A percentile compares a stretch with the other conserved stretches of the same genome.
These are phyloP conservation scores for Dendrolimus punctatus DNA, from an alignment of 1,140 invertebrate species.

Conservation along the genomic window DNA sequence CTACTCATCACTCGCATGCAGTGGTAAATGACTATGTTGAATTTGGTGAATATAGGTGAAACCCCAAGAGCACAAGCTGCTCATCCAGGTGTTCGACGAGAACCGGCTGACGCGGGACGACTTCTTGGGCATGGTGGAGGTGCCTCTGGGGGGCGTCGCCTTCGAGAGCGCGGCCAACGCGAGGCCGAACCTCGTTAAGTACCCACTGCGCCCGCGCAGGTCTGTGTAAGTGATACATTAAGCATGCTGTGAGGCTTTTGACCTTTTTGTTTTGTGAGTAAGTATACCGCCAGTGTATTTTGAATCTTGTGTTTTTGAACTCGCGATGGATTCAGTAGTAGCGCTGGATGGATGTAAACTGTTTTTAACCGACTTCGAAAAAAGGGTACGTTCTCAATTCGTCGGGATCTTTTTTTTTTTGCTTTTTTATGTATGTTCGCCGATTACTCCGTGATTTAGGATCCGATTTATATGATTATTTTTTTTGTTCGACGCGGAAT, in stretches of 20 bases:
- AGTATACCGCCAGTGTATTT: not conserved
- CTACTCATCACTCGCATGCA: too few relatives aligned
- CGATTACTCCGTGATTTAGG: too few relatives aligned
- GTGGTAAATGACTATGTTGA: not conserved
- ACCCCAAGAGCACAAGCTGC: constrained; percentile 91
- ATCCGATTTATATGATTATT: too few relatives aligned
- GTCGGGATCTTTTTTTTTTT: too few relatives aligned
- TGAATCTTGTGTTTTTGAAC: not conserved
- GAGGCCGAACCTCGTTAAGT: constrained; percentile 83
- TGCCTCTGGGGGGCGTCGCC: constrained; percentile 84
- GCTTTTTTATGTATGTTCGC: too few relatives aligned
- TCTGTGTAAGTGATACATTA: constrained; percentile 73
- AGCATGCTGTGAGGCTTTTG: constrained; percentile 26
- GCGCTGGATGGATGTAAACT: not conserved
- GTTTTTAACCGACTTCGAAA: too few relatives aligned
- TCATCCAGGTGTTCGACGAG: constrained; percentile 98
- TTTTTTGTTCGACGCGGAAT: too few relatives aligned
- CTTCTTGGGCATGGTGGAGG: constrained; percentile 96
- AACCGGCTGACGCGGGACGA: constrained; percentile 97
- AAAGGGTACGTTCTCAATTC: too few relatives aligned
- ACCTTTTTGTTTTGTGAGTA: constrained; percentile 15
- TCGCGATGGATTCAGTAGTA: not conserved
- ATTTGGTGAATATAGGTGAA: constrained; percentile 80
- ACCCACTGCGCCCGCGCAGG: constrained; percentile 93
- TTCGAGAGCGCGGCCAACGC: constrained; percentile 80